These are phyloP conservation scores for Trichogramma evanescens DNA, from an alignment of 2,888 invertebrate species.

Conservation along the genomic window DNA sequence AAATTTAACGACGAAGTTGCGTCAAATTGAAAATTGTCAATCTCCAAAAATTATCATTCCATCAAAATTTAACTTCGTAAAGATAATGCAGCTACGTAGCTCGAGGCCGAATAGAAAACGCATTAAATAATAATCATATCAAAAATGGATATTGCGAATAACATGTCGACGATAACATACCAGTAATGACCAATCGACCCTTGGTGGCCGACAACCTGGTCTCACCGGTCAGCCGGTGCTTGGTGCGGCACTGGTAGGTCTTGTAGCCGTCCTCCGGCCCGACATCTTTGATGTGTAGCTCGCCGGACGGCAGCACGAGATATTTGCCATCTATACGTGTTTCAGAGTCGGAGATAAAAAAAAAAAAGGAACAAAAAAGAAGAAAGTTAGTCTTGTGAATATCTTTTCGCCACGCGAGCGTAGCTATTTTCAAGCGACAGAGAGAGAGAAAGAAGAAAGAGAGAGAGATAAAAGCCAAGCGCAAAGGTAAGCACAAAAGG, in stretches of 20 bases:
- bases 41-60: no score
- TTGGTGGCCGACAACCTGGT: constrained; percentile 88
- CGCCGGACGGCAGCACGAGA: constrained; percentile 88
- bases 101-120: constrained; percentile 2
- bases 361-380: not conserved
- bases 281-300: constrained; percentile 91
- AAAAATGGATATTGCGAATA: constrained; percentile 27
- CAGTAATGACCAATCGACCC: constrained; percentile 89
- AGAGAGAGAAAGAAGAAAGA: no score
- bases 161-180: constrained; percentile 56
- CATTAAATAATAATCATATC: not conserved
- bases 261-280: constrained; percentile 91
- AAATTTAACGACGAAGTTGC: not conserved
- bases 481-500: no score
- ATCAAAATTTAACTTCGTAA: no score
- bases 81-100: no score
- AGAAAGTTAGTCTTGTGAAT: no score
- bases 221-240: constrained; percentile 87
- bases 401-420: no score
- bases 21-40: not conserved
- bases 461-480: no score
- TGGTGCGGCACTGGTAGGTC: constrained; percentile 88
- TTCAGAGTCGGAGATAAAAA: not conserved
- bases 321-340: constrained; percentile 84
- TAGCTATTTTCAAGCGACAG: no score